A percentile compares a stretch with the other conserved stretches of the same genome.
Conservation (phyloP, 1,140 invertebrate species). For the Formica selysi region DNA sequence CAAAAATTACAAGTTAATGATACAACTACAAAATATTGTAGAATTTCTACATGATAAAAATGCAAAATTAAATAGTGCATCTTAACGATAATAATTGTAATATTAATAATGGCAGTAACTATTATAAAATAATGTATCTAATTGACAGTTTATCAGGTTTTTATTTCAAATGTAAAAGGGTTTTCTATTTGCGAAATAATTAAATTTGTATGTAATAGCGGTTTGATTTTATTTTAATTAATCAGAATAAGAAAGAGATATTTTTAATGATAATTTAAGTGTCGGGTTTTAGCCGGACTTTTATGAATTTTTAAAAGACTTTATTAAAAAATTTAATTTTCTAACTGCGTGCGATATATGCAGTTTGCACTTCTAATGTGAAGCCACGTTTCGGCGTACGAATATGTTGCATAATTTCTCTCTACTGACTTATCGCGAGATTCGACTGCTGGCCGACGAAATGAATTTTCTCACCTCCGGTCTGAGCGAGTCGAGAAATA, state of each 20-base stretch:
- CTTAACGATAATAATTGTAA: background rate
- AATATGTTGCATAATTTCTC: constrained; percentile 66
- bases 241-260: background rate
- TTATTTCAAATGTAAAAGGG: background rate
- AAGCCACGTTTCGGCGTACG: constrained; percentile 10
- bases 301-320: constrained; percentile 10
- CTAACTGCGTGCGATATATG: constrained; percentile 8
- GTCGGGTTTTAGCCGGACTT: background rate
- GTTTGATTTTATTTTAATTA: background rate
- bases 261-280: background rate
- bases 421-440: constrained; percentile 37
- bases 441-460: constrained; percentile 45
- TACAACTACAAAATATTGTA: background rate
- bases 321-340: constrained; percentile 38
- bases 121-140: background rate
- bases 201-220: constrained; percentile 1
- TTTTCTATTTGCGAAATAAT: background rate
- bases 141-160: background rate
- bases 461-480: constrained; percentile 69
- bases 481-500: constrained; percentile 64
- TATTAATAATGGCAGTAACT: background rate
- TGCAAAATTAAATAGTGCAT: background rate
- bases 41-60: background rate
- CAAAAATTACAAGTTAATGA: background rate
- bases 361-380: constrained; percentile 48